Base-by-base conservation (phyloP, 1,140 invertebrate species). In the Augochlora pura region DNA sequence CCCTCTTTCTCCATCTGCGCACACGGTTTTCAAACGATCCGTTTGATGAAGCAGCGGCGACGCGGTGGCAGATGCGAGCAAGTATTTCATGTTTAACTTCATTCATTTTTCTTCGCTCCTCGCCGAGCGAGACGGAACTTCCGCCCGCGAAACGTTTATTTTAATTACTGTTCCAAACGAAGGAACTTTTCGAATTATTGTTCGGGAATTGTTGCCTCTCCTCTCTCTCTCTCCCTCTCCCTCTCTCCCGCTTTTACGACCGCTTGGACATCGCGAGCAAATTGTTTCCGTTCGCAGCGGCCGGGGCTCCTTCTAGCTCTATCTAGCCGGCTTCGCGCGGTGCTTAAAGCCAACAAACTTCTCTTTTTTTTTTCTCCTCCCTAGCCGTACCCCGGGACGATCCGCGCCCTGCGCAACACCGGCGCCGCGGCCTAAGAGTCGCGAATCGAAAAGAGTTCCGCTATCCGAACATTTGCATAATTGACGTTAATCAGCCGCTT, bases 81-180 rank as follows among this genome's bases (percentile, higher is more conserved):
- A 76, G 70, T 78, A 75, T 82, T 73, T 81, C 69, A 27, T 62
- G 54, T 68, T 72, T 63, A 76, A 65, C 65, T 77, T 73, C 67
- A 64, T 84, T 83, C 68, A 80, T 84, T 84, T 62, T 70, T 73
- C 66, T 80, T 71, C 74, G 14, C 39, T 23, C 18, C 32, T 2
- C 42, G 9, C 9, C 63, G 1, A 4, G 32, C 18, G 49, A 57
- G 1, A 32, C 32, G 66, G 27, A 63, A 80, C 77, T 73, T 59
- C 39, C 70, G 32, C 27, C 27, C 27, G 27, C 42, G n/a, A 14
- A 49, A 25, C 82, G 42, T 74, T 84, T 62, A 65, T 74, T 74
- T 73, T 83, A 84, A 84, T 84, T 74, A 60, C 73, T 69, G 63
- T 74, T 83, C 52, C 23, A 78, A 78, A 72, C 71, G 81, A 68